Base-by-base conservation (phyloP, 2,113 vertebrate genomes). In the Siniperca knerii region DNA sequence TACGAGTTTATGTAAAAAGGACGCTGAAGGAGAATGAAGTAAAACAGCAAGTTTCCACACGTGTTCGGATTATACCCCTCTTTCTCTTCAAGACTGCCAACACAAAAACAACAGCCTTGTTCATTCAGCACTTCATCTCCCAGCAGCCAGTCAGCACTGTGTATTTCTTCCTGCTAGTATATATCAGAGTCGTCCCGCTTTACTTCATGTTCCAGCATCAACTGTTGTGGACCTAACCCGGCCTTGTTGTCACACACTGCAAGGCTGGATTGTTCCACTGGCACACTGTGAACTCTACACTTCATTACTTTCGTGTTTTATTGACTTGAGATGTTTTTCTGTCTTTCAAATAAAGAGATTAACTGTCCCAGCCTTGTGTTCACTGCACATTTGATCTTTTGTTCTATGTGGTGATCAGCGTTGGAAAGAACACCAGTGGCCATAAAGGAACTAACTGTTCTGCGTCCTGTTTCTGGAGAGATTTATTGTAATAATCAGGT, bases 401-500 rank as follows among this genome's bases (percentile, higher is more conserved):
- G 69, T 90, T 81, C 87, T 15, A 73, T 85, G 70, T 64, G 79
- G 69, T 83, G 90, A 88, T 94, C 79, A 77, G 60, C 71, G 78
- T 86, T 93, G 90, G 90, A 92, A 88, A 77, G 64, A 50, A 48
- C 60, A 81, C 68, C 57, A 72, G n/a, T 74, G 78, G 82, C 61
- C 69, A 79, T 93, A 91, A 93, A 93, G 71, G 82, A 70, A 72
- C 75, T 25, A 82, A 87, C 40, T 86, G 77, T 79, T 85, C 81
- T 85, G 37, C 6, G 75, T 89, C 82, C 76, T 84, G 55, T 85
- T 90, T 86, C 57, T 77, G 70, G 7, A 71, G 62, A 89, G 88
- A 93, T 95, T 95, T 94, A 94, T 94, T 81, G 77, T 86, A 82
- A 87, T 88, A 86, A 79, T 94, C 80, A 82, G 60, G 67, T 79